phyloP scores from a whole-genome alignment of 2,888 invertebrate genomes.

The Drosophila conformis region DNA sequence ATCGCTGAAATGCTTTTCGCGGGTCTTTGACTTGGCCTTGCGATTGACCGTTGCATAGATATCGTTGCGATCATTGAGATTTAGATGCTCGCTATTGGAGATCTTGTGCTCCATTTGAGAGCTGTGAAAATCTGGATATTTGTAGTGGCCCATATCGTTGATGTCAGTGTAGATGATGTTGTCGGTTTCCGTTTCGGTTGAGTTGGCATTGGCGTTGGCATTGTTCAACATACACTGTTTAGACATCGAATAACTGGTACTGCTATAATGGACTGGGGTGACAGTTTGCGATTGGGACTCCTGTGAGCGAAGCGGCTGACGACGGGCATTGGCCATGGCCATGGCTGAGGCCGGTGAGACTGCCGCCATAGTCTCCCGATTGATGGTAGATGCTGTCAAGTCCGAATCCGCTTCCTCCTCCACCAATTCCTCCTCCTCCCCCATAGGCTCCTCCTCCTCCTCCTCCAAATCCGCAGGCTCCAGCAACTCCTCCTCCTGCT shows the following conservation, averaged over 20 bases:
- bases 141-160: conserved; percentile 84
- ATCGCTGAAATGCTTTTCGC: conserved; percentile 84
- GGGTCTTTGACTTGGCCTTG: conserved; percentile 84
- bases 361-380: conserved; percentile 85
- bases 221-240: conserved; percentile 84
- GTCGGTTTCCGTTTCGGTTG: conserved; percentile 85
- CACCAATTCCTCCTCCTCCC: conserved; percentile 83
- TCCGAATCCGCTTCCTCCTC: conserved; percentile 85
- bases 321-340: conserved; percentile 83
- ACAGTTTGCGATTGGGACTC: conserved; percentile 84
- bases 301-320: conserved; percentile 84
- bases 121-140: conserved; percentile 79
- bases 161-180: conserved; percentile 85
- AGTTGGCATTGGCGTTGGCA: conserved; percentile 83
- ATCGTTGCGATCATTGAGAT: conserved; percentile 83
- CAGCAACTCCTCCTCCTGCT: conserved; percentile 76
- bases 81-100: conserved; percentile 82
- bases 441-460: conserved; percentile 77
- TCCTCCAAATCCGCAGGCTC: conserved; percentile 76
- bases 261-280: conserved; percentile 86
- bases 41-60: conserved; percentile 85
- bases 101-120: conserved; percentile 82
- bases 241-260: conserved; percentile 86
- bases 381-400: conserved; percentile 86
- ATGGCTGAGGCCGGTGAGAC: conserved; percentile 75